A percentile compares a stretch with the other conserved stretches of the same genome.
Evolutionary conservation across 2,113 vertebrate genomes (phyloP).

Genomic region (Bos taurus): ARS-UCD2.0 NC_037354.1:15238001-15238500

Average conservation of each 20-base stretch:
- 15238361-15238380: background rate
- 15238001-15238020: background rate
- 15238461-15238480: background rate
- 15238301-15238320: background rate
- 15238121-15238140: background rate
- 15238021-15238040: background rate
- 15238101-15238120: background rate
- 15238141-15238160: background rate
- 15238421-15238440: background rate
- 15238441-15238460: background rate
- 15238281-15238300: background rate
- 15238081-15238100: background rate
- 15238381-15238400: accelerated
- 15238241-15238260: background rate
- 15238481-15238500: background rate
- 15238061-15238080: background rate
- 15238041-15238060: background rate
- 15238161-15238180: background rate
- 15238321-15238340: background rate
- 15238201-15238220: background rate
- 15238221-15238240: background rate
- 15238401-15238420: background rate
- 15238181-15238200: no score
- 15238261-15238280: background rate
- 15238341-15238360: background rate